phyloP scores from a whole-genome alignment of 2,113 vertebrate species.

The Hyperopisus bebe region DNA sequence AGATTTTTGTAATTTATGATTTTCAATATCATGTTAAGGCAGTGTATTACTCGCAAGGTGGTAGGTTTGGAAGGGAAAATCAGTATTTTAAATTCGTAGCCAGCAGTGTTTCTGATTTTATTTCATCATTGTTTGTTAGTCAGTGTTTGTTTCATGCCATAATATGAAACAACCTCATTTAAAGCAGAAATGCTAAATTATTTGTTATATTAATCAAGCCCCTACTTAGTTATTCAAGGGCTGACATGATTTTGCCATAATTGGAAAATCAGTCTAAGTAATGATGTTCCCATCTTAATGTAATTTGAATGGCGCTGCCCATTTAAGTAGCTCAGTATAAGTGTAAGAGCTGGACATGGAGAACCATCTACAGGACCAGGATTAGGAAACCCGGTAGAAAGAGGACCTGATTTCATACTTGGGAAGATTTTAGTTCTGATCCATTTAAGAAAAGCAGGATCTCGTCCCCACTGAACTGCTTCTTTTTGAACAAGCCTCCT shows the following conservation, averaged over 20 bases:
- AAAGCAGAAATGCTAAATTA: not conserved
- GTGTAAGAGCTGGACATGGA: not conserved
- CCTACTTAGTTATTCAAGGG: not conserved
- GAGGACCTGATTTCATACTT: not conserved
- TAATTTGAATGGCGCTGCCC: not conserved
- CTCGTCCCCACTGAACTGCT: not conserved
- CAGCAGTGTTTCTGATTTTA: not conserved
- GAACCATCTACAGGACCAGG: not conserved
- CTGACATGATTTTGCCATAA: not conserved
- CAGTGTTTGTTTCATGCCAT: not conserved
- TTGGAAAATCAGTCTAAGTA: not conserved
- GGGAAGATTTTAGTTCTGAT: not conserved
- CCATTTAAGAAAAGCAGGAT: not conserved
- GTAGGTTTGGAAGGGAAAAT: not conserved
- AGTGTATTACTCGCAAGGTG: not conserved
- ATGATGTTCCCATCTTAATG: not conserved
- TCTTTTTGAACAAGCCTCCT: not conserved
- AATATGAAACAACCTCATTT: not conserved
- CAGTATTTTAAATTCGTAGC: not conserved
- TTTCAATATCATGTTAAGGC: not conserved
- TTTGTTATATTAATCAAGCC: not conserved
- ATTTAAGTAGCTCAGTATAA: not conserved
- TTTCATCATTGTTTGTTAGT: not conserved
- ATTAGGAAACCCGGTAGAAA: not conserved
- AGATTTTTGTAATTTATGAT: not conserved